Evolutionary conservation across 2,888 invertebrate species (phyloP).

Genomic region (Mycalesis mineus): DNA sequence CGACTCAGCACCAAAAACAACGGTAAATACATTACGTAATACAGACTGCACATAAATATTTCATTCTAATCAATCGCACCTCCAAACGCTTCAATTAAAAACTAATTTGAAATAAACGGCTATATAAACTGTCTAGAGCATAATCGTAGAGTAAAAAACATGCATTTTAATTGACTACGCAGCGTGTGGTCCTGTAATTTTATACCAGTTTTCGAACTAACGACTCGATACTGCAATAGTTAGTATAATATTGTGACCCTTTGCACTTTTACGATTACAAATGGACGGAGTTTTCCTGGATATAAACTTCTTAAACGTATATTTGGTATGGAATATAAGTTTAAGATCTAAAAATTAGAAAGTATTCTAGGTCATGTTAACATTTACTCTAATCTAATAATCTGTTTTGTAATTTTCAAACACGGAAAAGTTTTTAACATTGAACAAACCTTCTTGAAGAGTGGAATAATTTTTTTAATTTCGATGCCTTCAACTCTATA

Average conservation of each 20-base stretch:
- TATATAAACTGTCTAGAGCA: constrained; percentile 40
- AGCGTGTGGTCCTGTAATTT: constrained; percentile 55
- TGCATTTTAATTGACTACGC: constrained; percentile 51
- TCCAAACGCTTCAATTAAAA: constrained; percentile 36
- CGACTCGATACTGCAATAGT: constrained; percentile 37
- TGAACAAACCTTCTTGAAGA: no score
- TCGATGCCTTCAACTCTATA: no score
- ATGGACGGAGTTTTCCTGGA: no score
- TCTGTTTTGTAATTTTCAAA: no score
- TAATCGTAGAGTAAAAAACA: constrained; percentile 45
- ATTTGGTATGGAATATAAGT: no score
- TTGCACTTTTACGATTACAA: constrained; percentile 10
- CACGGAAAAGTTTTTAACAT: no score
- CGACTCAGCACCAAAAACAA: background rate
- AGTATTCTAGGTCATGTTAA: no score
- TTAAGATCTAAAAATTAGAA: no score
- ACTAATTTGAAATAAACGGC: constrained; percentile 46
- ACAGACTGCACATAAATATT: constrained; percentile 20
- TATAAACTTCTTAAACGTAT: no score
- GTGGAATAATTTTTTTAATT: no score
- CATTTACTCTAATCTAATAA: no score
- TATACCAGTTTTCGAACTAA: constrained; percentile 49
- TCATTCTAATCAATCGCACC: constrained; percentile 26
- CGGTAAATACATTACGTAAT: constrained; percentile 17
- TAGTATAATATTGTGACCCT: constrained; percentile 31